Evolutionary conservation across 2,113 vertebrate genomes (phyloP).

Genomic region (Sterrhoptilus dennistouni): DNA sequence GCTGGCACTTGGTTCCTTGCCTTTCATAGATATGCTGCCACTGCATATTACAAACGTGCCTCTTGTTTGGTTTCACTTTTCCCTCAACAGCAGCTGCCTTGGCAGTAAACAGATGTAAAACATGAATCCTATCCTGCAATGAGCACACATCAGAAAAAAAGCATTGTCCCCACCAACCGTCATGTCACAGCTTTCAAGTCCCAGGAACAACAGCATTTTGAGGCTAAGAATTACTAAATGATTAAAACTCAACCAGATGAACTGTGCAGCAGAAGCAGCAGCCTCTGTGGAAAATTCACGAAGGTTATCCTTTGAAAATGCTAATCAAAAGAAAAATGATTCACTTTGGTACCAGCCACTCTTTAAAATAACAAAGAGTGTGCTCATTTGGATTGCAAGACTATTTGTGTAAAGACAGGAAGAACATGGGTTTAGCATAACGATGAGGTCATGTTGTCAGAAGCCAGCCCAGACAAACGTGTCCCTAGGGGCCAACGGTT

Average conservation of each 20-base stretch:
- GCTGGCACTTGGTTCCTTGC: not conserved
- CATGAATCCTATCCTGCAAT: not conserved
- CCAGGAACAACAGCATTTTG: not conserved
- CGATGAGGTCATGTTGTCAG: not conserved
- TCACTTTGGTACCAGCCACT: constrained; percentile 19
- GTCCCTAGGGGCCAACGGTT: not conserved
- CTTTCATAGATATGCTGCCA: not conserved
- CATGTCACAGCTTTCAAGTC: not conserved
- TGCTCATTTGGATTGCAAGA: not conserved
- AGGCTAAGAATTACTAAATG: constrained; percentile 8
- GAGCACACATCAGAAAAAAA: not conserved
- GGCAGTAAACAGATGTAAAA: not conserved
- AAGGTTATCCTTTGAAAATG: constrained; percentile 61
- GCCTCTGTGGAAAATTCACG: not conserved
- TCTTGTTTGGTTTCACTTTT: not conserved
- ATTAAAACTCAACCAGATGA: constrained; percentile 35
- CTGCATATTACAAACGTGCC: not conserved
- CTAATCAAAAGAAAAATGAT: constrained; percentile 49
- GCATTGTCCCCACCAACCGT: fast-evolving
- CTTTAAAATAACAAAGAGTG: constrained; percentile 49
- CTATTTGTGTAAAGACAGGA: constrained; percentile 26
- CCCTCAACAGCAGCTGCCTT: not conserved
- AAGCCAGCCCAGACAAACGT: not conserved
- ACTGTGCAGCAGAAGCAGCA: not conserved
- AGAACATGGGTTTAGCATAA: constrained; percentile 19